Conservation (phyloP, 2,797 vertebrate genomes). For the Morus bassanus region DNA sequence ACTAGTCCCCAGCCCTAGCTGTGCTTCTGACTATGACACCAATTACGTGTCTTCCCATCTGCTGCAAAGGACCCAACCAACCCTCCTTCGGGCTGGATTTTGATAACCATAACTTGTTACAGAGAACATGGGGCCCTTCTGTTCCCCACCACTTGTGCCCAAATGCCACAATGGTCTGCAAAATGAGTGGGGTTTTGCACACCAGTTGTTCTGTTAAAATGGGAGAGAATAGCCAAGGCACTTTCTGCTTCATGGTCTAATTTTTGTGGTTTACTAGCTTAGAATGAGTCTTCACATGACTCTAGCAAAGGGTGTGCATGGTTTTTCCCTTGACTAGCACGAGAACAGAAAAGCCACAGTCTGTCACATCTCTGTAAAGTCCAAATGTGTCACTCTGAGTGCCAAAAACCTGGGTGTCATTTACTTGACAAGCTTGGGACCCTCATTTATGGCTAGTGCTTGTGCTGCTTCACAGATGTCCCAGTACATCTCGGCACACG, state of each 20-base stretch:
- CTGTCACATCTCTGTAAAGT: neutral
- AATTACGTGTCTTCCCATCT: neutral
- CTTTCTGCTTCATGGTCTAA: neutral
- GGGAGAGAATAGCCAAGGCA: neutral
- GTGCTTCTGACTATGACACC: neutral
- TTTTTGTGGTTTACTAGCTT: neutral
- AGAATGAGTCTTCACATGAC: neutral
- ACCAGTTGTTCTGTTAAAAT: neutral
- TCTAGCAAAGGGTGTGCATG: neutral
- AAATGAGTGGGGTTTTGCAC: neutral
- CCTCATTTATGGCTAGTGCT: neutral
- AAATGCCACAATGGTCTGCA: neutral
- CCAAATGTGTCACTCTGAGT: neutral
- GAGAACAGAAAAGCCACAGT: conserved; percentile 30
- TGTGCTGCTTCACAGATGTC: neutral
- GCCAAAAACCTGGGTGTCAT: conserved; percentile 25
- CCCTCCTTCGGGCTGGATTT: neutral
- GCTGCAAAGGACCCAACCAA: neutral
- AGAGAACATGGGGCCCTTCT: neutral
- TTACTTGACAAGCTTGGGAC: conserved; percentile 13
- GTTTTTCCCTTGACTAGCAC: neutral
- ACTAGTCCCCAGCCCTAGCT: neutral
- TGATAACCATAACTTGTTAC: neutral
- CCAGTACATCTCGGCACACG: neutral
- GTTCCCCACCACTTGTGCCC: neutral